Conservation (phyloP, 2,113 vertebrate species). For the Helogale parvula region DNA sequence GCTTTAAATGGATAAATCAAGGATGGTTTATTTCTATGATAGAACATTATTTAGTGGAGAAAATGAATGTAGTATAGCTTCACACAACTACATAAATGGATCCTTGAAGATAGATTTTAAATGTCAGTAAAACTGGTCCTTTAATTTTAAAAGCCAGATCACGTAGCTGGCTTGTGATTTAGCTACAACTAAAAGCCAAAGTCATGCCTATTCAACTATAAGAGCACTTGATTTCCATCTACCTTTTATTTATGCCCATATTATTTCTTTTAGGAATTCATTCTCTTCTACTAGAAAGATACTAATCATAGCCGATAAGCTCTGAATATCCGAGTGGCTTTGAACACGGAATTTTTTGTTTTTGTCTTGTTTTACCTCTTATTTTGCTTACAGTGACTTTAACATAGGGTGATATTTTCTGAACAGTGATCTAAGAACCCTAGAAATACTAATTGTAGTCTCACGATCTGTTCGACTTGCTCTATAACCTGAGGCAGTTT, state of each 20-base stretch:
- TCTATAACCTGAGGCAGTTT: not conserved
- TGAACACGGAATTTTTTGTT: not conserved
- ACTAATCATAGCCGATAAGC: not conserved
- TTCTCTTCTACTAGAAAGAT: not conserved
- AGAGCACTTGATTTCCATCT: not conserved
- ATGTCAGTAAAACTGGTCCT: not conserved
- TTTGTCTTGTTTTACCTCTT: constrained; percentile 14
- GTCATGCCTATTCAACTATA: not conserved
- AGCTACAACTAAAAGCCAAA: constrained; percentile 17
- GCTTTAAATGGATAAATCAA: constrained; percentile 8
- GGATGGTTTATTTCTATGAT: not conserved
- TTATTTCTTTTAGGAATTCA: constrained; percentile 14
- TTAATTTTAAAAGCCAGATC: constrained; percentile 25
- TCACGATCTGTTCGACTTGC: not conserved
- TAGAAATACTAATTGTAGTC: not conserved
- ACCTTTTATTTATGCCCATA: not conserved
- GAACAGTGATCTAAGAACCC: constrained; percentile 28
- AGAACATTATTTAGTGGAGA: not conserved
- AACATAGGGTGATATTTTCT: not conserved
- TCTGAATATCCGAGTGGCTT: not conserved
- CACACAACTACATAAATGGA: not conserved
- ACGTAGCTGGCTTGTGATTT: not conserved
- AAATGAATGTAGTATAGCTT: not conserved
- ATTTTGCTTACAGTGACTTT: not conserved
- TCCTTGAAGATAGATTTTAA: constrained; percentile 28